Percentiles rank a stretch among this genome's conserved stretches.
phyloP scores from a whole-genome alignment of 2,113 vertebrate genomes.

The Vicugna pacos region DNA sequence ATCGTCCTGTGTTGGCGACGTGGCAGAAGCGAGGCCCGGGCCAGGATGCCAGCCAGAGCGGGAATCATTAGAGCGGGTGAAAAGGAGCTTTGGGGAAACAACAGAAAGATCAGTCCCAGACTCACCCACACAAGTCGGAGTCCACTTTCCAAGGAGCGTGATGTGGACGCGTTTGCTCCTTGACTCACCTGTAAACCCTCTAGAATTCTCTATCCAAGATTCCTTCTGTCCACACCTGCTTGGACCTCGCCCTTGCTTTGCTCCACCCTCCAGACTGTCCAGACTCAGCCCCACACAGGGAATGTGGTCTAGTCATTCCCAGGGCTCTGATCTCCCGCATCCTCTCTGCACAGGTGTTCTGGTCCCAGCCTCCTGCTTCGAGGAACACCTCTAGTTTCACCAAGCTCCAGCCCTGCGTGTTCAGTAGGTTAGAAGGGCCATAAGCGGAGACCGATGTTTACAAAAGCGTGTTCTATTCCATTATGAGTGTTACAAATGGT shows the following conservation, averaged over 20 bases:
- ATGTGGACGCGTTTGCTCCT: background rate
- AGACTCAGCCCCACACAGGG: fast-evolving
- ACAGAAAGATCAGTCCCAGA: background rate
- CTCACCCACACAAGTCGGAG: background rate
- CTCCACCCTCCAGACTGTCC: fast-evolving
- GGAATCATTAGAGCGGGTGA: too few species aligned
- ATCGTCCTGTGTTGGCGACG: background rate
- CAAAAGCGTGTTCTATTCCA: background rate
- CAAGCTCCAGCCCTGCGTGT: fast-evolving
- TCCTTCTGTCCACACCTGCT: too few species aligned
- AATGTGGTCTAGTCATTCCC: fast-evolving
- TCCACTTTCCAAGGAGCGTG: background rate
- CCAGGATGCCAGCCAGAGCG: background rate
- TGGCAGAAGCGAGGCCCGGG: background rate
- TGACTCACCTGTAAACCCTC: background rate
- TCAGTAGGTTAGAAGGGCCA: fast-evolving
- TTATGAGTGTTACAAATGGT: fast-evolving
- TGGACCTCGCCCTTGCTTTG: fast-evolving
- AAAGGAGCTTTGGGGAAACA: background rate
- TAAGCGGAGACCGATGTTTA: background rate
- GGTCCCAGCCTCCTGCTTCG: background rate
- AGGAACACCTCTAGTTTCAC: fast-evolving
- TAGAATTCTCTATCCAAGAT: too few species aligned
- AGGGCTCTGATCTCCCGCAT: fast-evolving
- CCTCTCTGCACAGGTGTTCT: fast-evolving